These are phyloP conservation scores for Passer domesticus DNA, from an alignment of 2,113 vertebrate genomes.

Conservation along the genomic window DNA sequence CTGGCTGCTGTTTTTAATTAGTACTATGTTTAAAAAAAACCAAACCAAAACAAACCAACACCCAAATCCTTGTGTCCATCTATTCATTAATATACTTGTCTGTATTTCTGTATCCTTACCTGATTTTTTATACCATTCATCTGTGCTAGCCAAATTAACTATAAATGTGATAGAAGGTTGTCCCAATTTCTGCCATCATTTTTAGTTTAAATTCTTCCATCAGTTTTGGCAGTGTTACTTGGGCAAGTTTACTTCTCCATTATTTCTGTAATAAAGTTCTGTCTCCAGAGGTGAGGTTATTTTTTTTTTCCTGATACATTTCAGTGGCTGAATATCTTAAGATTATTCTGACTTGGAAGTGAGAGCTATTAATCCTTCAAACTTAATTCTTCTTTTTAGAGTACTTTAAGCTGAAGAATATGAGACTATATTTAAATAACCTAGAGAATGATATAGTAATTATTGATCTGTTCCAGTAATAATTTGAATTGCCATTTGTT, in stretches of 20 bases:
- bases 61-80: background rate
- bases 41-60: background rate
- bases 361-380: slow-evolving; percentile 1
- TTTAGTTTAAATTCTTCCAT: background rate
- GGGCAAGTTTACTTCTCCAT: background rate
- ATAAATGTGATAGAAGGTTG: background rate
- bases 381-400: background rate
- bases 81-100: background rate
- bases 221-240: background rate
- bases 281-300: background rate
- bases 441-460: background rate
- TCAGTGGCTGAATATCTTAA: background rate
- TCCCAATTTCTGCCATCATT: background rate
- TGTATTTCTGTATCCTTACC: background rate
- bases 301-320: background rate
- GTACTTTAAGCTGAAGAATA: background rate
- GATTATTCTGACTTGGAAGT: background rate
- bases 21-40: background rate
- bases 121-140: background rate
- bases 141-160: background rate
- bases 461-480: background rate
- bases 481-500: background rate
- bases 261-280: background rate
- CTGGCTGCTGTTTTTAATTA: background rate
- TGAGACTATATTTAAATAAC: background rate